phyloP scores from a whole-genome alignment of 2,888 invertebrate species.

The Calameuta filiformis region DNA sequence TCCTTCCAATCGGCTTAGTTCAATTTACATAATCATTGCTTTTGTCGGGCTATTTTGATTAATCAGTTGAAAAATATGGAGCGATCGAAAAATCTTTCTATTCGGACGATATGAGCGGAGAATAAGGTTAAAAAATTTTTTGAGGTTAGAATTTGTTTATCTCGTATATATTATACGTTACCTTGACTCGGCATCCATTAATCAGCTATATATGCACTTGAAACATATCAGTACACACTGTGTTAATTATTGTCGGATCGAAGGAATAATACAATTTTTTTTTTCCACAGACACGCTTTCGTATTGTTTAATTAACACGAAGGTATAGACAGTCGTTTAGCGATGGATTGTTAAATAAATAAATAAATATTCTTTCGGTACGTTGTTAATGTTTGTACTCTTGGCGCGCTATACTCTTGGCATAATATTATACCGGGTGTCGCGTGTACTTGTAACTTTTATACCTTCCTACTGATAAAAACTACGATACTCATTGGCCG shows the following conservation, averaged over 20 bases:
- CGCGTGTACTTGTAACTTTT: background rate
- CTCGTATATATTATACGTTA: background rate
- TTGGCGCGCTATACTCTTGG: background rate
- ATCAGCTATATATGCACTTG: background rate
- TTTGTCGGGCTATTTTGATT: background rate
- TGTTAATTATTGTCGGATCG: background rate
- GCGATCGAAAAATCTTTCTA: background rate
- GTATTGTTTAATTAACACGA: background rate
- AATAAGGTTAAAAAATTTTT: background rate
- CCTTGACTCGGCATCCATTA: background rate
- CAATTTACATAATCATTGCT: background rate
- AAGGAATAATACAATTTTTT: background rate
- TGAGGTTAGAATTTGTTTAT: background rate
- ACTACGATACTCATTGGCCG: slow-evolving; percentile 35
- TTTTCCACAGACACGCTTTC: background rate
- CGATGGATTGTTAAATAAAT: background rate
- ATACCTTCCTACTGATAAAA: background rate
- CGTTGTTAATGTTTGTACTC: background rate
- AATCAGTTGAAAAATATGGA: background rate
- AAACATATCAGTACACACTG: background rate
- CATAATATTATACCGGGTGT: background rate
- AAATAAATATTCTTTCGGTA: background rate
- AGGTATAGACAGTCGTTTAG: background rate
- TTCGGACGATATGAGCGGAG: background rate
- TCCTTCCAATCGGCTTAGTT: background rate